phyloP scores from a whole-genome alignment of 2,797 vertebrate genomes.

The Falco berigora region DNA sequence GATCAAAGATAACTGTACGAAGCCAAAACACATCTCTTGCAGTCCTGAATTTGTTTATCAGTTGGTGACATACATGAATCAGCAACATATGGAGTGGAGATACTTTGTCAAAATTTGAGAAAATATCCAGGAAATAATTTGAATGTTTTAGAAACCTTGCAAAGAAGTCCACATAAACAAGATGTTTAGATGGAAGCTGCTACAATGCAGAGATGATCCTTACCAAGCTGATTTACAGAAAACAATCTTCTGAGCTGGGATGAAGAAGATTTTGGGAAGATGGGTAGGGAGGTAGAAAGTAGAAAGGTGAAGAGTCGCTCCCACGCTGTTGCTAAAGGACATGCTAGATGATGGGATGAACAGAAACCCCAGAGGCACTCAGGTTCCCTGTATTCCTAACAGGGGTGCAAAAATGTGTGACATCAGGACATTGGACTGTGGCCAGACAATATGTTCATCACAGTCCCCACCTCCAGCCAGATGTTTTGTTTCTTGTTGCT shows the following conservation, averaged over 20 bases:
- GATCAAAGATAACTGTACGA: background rate
- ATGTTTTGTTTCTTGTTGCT: background rate
- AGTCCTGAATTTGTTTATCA: background rate
- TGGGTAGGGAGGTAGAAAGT: background rate
- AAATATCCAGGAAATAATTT: background rate
- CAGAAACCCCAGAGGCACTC: background rate
- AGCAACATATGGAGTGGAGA: background rate
- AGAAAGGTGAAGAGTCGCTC: background rate
- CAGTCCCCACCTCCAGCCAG: background rate
- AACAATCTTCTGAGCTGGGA: background rate
- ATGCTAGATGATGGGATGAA: background rate
- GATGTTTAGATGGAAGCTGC: background rate
- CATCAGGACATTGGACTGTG: background rate
- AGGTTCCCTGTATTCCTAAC: background rate
- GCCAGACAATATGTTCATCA: background rate
- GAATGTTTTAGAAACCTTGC: background rate
- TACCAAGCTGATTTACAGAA: background rate
- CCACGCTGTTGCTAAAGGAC: background rate
- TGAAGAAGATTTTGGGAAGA: background rate
- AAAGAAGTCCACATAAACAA: background rate
- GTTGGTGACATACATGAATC: background rate
- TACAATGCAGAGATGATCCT: background rate
- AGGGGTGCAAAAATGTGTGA: background rate
- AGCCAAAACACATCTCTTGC: background rate
- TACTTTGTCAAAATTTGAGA: background rate